phyloP scores from a whole-genome alignment of 2,113 vertebrate species.

The Lipophrys pholis region DNA sequence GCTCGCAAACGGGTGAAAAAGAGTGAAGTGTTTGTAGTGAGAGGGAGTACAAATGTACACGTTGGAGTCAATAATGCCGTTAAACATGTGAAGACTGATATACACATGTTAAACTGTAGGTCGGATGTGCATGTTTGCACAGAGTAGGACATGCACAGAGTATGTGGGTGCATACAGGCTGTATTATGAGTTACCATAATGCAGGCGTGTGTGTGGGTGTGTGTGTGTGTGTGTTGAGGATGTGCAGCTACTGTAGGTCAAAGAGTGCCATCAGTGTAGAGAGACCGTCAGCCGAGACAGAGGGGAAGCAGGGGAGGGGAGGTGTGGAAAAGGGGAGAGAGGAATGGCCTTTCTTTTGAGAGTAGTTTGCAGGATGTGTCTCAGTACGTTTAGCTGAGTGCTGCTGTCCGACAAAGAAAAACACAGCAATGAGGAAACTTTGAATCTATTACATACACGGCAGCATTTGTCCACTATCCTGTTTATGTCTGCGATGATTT shows the following conservation, averaged over 20 bases:
- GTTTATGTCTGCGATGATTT: constrained; percentile 16
- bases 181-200: constrained; percentile 45
- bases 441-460: no score
- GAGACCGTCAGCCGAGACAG: constrained; percentile 48
- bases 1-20: constrained; percentile 39
- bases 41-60: no score
- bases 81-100: no score
- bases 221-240: no score
- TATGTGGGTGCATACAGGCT: constrained; percentile 18
- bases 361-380: constrained; percentile 10
- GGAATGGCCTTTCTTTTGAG: constrained; percentile 47
- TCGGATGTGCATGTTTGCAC: constrained; percentile 19
- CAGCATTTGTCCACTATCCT: no score
- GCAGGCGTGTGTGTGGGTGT: constrained; percentile 13
- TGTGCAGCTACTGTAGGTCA: constrained; percentile 34
- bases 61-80: no score
- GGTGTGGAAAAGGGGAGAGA: constrained; percentile 4
- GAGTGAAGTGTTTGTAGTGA: constrained; percentile 38
- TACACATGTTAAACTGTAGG: no score
- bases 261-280: constrained; percentile 74
- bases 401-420: constrained; percentile 53
- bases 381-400: constrained; percentile 17
- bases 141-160: constrained; percentile 1
- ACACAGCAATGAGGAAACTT: constrained; percentile 23
- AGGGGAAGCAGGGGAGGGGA: constrained; percentile 10